Evolutionary conservation across 2,797 vertebrate genomes (phyloP).

Genomic region (Sebastes matsubarae): DNA sequence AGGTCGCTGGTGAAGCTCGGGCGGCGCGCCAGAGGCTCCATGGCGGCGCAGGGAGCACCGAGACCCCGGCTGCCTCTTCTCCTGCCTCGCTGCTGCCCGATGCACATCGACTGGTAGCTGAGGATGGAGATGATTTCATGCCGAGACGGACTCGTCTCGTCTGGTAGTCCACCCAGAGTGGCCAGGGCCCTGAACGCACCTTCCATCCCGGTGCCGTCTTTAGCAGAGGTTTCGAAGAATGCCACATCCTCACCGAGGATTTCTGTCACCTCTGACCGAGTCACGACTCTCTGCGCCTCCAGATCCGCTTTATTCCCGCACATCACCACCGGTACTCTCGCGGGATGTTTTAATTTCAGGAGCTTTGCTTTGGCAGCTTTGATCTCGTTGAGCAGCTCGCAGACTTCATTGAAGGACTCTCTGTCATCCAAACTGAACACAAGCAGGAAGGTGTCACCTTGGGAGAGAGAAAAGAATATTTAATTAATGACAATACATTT

Average conservation of each 20-base stretch:
- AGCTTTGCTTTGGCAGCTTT: constrained; percentile 75
- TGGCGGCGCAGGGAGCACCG: constrained; percentile 72
- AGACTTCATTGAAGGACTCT: constrained; percentile 74
- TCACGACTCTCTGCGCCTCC: constrained; percentile 51
- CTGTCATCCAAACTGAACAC: constrained; percentile 81
- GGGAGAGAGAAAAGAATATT: background rate
- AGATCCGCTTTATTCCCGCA: constrained; percentile 82
- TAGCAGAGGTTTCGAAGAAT: constrained; percentile 80
- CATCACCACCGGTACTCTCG: constrained; percentile 62
- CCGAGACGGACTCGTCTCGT: constrained; percentile 73
- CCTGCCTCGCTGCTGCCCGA: constrained; percentile 51
- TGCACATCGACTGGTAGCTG: constrained; percentile 72
- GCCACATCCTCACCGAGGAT: constrained; percentile 64
- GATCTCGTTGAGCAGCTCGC: constrained; percentile 73
- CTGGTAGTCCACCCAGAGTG: constrained; percentile 74
- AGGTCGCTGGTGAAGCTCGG: constrained; percentile 83
- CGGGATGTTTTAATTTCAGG: constrained; percentile 62
- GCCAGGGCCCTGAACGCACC: constrained; percentile 73
- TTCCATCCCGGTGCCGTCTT: constrained; percentile 72
- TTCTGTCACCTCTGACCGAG: constrained; percentile 40
- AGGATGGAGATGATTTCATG: constrained; percentile 76
- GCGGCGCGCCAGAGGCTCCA: constrained; percentile 77
- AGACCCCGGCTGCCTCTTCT: constrained; percentile 45
- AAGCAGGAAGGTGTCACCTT: constrained; percentile 83
- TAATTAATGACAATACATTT: background rate